Base-by-base conservation (phyloP, 2,888 invertebrate species). In the Adelognathus sp. region DNA sequence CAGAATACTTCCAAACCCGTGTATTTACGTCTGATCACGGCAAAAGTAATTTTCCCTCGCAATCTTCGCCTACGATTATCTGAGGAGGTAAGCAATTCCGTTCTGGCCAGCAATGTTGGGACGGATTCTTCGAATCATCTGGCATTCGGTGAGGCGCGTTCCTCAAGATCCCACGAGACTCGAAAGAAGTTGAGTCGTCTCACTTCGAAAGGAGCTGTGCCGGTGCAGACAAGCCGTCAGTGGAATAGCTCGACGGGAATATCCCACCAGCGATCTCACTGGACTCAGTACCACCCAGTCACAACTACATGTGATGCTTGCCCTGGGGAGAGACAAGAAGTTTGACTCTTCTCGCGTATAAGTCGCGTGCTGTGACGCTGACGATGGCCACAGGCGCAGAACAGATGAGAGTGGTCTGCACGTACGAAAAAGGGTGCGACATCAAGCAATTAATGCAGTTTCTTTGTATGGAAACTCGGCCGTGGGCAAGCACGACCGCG, bases 391-490 rank as follows among this genome's bases (percentile, higher is more conserved):
- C 16, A 21, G 58, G 21, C 18, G 33, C 24, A 58, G 6, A 31
- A 16, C 21, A n/a, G 21, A 9, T 44, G 54, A 60, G 60, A 27
- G 60, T 36, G 52, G 39, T 16, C 5, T 60, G 50, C 14, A 16
- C 44, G n/a, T 36, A 36, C 46, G 52, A 44, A 44, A 54, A 16
- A 41, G 61, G 14, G 67, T 75, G 61, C 77, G 36, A 77, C 72
- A 54, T 54, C 61, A 56, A 56, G 67, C 77, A 72, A 77, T 77
- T 67, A 77, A 77, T 61, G 77, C 73, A 39, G 44, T 14, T 52
- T 46, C 77, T 77, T 72, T 77, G n/a, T n/a, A 73, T 73, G 77
- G 73, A 77, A 77, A 77, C 77, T 73, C 58, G 77, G 31, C 44
- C 69, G 27, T 31, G 1, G 29, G 7, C 33, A 16, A 63, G 24